These are phyloP conservation scores for Acropternis orthonyx DNA, from an alignment of 2,797 vertebrate species.

Conservation along the genomic window DNA sequence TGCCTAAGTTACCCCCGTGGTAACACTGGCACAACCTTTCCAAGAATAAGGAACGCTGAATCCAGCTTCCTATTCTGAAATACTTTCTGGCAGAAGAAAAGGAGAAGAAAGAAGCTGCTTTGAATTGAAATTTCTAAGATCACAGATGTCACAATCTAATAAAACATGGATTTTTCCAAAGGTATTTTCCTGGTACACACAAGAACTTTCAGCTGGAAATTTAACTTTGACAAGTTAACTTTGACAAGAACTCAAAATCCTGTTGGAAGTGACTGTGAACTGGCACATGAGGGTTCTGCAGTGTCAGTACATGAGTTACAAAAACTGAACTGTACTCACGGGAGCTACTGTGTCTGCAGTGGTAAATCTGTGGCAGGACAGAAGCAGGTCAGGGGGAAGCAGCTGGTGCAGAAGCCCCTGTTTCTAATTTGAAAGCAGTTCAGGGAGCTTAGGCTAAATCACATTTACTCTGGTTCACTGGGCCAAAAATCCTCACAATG, in stretches of 20 bases:
- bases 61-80: not conserved
- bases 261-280: not conserved
- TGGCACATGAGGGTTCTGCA: not conserved
- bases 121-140: not conserved
- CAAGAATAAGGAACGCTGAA: not conserved
- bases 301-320: not conserved
- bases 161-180: not conserved
- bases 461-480: not conserved
- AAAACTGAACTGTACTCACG: not conserved
- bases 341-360: not conserved
- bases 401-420: not conserved
- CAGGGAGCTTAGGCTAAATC: not conserved
- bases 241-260: not conserved
- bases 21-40: not conserved
- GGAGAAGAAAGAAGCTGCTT: not conserved
- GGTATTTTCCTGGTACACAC: not conserved
- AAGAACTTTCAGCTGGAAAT: not conserved
- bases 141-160: not conserved
- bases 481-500: not conserved
- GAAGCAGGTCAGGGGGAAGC: not conserved
- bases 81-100: not conserved
- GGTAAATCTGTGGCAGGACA: not conserved
- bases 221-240: not conserved
- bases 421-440: not conserved
- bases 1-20: not conserved